Percentiles rank a stretch among this genome's conserved stretches.
phyloP scores from a whole-genome alignment of 2,888 invertebrate species.

The Sesamia inferens region DNA sequence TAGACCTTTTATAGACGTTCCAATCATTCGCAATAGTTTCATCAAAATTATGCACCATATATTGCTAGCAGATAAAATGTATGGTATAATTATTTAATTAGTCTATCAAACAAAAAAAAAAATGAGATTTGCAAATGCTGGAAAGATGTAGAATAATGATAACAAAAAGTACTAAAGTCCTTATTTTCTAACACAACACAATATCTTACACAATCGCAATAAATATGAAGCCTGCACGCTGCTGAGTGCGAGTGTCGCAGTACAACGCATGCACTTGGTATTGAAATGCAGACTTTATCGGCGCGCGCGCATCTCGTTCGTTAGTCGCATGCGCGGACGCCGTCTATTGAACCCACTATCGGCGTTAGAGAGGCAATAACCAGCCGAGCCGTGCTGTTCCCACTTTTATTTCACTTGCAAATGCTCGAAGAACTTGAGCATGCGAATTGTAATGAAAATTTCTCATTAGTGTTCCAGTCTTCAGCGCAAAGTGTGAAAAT shows the following conservation, averaged over 20 bases:
- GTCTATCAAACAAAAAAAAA: neutral
- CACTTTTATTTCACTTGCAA: slow-evolving; percentile 66
- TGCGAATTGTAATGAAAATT: slow-evolving; percentile 55
- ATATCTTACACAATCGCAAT: slow-evolving; percentile 61
- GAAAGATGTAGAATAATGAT: neutral
- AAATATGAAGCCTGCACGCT: slow-evolving; percentile 55
- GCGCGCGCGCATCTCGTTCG: slow-evolving; percentile 84
- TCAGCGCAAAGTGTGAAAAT: slow-evolving; percentile 50
- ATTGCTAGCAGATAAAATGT: too few relatives aligned
- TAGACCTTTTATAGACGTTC: too few relatives aligned
- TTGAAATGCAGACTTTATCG: slow-evolving; percentile 84
- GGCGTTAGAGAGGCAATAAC: slow-evolving; percentile 84
- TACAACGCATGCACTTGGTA: slow-evolving; percentile 59
- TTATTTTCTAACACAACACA: slow-evolving; percentile 47
- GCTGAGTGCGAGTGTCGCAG: slow-evolving; percentile 60
- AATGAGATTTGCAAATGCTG: neutral
- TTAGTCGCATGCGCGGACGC: slow-evolving; percentile 79
- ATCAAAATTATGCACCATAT: neutral
- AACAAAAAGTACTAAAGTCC: neutral
- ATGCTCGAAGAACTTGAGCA: slow-evolving; percentile 56
- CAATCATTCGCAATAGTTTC: neutral
- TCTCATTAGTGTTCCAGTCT: slow-evolving; percentile 58
- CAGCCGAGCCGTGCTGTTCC: slow-evolving; percentile 66
- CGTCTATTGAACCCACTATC: slow-evolving; percentile 86
- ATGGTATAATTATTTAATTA: too few relatives aligned